Evolutionary conservation across 2,888 invertebrate species (phyloP).

Genomic region (Fabriciana adippe): DNA sequence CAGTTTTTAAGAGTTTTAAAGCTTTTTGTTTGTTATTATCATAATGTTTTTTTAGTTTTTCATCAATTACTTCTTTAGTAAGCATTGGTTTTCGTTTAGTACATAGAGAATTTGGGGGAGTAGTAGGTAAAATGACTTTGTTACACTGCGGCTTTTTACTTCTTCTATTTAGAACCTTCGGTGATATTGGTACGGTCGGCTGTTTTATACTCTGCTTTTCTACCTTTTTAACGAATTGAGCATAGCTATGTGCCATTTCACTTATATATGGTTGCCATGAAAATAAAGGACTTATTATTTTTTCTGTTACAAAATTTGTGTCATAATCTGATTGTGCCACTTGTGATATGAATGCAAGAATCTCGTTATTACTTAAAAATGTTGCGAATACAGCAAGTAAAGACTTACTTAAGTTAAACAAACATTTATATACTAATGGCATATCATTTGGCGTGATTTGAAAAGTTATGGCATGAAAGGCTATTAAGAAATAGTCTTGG

Average conservation of each 20-base stretch:
- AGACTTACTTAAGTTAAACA: slow-evolving; percentile 70
- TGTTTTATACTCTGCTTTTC: slow-evolving; percentile 59
- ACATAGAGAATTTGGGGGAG: slow-evolving; percentile 58
- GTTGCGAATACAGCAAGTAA: slow-evolving; percentile 62
- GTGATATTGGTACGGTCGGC: slow-evolving; percentile 62
- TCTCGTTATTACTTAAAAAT: slow-evolving; percentile 72
- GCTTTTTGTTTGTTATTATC: slow-evolving; percentile 68
- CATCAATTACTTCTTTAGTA: slow-evolving; percentile 64
- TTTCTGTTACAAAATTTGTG: slow-evolving; percentile 72
- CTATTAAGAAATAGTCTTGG: slow-evolving; percentile 63
- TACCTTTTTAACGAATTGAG: slow-evolving; percentile 59
- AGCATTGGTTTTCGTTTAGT: slow-evolving; percentile 59
- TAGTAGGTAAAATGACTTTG: slow-evolving; percentile 33
- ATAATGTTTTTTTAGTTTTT: slow-evolving; percentile 58
- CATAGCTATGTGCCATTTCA: slow-evolving; percentile 67
- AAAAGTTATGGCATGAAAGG: slow-evolving; percentile 63
- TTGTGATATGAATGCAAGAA: slow-evolving; percentile 69
- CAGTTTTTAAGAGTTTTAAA: slow-evolving; percentile 54
- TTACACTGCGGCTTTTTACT: slow-evolving; percentile 42
- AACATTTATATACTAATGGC: slow-evolving; percentile 64
- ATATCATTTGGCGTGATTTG: slow-evolving; percentile 59
- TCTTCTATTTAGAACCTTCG: slow-evolving; percentile 62
- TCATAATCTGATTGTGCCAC: slow-evolving; percentile 76
- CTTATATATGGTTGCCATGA: slow-evolving; percentile 72
- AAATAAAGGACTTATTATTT: slow-evolving; percentile 75